Conservation (phyloP, 2,797 vertebrate genomes). For the Neoniphon sammara region DNA sequence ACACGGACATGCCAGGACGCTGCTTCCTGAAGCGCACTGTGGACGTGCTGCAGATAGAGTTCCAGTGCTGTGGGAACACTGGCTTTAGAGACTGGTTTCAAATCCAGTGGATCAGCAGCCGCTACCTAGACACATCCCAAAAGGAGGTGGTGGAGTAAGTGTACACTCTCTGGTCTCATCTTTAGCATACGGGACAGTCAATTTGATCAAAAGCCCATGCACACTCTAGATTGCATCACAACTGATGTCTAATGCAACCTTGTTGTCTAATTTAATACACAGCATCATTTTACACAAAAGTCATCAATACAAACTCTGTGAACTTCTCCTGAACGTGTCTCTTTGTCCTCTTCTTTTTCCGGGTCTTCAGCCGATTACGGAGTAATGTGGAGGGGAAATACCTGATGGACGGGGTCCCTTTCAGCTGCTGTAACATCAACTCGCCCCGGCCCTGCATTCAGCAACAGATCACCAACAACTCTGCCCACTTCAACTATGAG, state of each 20-base stretch:
- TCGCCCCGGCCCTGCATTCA: constrained; percentile 93
- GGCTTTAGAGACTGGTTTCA: constrained; percentile 93
- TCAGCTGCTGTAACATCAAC: constrained; percentile 92
- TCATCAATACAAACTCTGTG: not conserved
- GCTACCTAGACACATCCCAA: constrained; percentile 90
- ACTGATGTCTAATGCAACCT: not conserved
- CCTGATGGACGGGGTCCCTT: constrained; percentile 89
- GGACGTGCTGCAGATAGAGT: constrained; percentile 90
- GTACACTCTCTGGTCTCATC: constrained; percentile 7
- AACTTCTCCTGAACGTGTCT: not conserved
- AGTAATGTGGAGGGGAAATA: constrained; percentile 91
- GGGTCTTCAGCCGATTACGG: constrained; percentile 83
- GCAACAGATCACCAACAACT: constrained; percentile 90
- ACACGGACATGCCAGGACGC: constrained; percentile 91
- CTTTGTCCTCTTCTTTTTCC: constrained; percentile 1
- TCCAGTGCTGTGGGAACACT: constrained; percentile 91
- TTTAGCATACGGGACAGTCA: not conserved
- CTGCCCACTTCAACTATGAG: constrained; percentile 91
- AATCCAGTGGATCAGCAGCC: constrained; percentile 92
- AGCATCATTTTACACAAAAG: not conserved
- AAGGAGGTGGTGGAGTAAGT: constrained; percentile 91
- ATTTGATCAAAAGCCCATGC: not conserved
- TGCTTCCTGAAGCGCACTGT: constrained; percentile 92
- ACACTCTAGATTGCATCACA: not conserved
- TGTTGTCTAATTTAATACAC: not conserved